phyloP scores from a whole-genome alignment of 2,797 vertebrate genomes.

The Cynopterus sphinx region DNA sequence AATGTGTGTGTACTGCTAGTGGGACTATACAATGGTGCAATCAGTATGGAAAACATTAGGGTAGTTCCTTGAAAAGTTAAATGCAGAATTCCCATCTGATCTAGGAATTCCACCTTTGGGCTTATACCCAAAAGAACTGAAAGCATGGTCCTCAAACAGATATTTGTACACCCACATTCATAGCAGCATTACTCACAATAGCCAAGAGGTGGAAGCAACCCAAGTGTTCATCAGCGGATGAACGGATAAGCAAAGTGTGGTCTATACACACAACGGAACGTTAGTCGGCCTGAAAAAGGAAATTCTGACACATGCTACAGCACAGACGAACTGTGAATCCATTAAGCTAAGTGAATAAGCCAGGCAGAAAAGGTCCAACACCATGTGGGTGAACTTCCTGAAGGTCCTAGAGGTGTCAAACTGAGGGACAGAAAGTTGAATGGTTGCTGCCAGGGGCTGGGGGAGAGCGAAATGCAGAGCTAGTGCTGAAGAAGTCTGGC shows the following conservation, averaged over 20 bases:
- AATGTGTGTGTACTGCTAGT: neutral
- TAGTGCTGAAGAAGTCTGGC: no score
- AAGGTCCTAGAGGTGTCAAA: neutral
- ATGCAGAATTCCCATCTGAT: neutral
- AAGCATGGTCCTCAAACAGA: neutral
- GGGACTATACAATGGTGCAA: neutral
- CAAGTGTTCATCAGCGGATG: no score
- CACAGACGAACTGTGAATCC: no score
- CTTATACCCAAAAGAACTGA: neutral
- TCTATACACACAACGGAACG: no score
- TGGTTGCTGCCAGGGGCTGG: neutral
- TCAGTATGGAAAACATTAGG: neutral
- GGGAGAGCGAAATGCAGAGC: neutral
- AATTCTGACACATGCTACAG: no score
- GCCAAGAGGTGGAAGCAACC: no score
- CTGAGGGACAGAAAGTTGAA: neutral
- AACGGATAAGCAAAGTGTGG: no score
- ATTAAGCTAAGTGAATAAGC: neutral
- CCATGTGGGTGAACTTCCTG: neutral
- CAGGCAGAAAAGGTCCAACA: neutral
- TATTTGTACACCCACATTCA: neutral
- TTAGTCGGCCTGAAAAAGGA: no score
- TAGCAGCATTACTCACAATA: no score
- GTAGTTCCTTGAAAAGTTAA: neutral
- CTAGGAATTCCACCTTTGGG: neutral